Base-by-base conservation (phyloP, 2,113 vertebrate species). In the Montifringilla adamsi region DNA sequence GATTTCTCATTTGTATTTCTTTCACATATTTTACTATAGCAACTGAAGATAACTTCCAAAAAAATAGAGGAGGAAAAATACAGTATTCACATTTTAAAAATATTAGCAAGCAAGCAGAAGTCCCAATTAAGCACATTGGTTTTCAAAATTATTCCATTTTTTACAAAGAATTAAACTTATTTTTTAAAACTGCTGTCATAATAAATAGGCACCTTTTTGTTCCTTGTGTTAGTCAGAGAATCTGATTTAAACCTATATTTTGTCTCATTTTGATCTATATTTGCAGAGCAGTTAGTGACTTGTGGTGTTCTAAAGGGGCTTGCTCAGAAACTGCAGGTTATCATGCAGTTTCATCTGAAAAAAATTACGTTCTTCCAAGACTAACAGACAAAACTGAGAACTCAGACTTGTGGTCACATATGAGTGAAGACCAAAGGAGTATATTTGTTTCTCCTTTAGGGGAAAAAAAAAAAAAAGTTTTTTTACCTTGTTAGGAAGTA, bases 1-100 rank as follows among this genome's bases (percentile, higher is more conserved):
- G 23, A 60, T 86, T 94, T 56, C 86, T 41, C 69, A 73, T 91
- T 66, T 93, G 21, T 62, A 82, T 84, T 96, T 88, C 60, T 93
- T 68, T 66, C 58, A 67, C 44, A 72, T 18, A 41, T 85, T 55
- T 80, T 77, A 62, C 39, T 85, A 47, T 46, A 93, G 39, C 52
- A 89, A 80, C 28, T 50, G 31, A 80, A 94, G 24, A 49, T 49
- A 84, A 73, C 44, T 94, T 43, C 4, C 12, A 70, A 41, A 93
- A 82, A n/a, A 26, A 19, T 5, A 56, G 58, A 7, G 41, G 6
- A 46, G n/a, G 8, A 63, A 73, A 81, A 84, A 6, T 19, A 74
- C 12, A 59, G 4, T 73, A 66, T 46, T 62, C 22, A 53, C 13
- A 18, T 30, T 63, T 53, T 6, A 24, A 87, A 73, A 89, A 47